These are phyloP conservation scores for Anarhynchus alexandrinus DNA, from an alignment of 2,113 vertebrate species.

Conservation along the genomic window DNA sequence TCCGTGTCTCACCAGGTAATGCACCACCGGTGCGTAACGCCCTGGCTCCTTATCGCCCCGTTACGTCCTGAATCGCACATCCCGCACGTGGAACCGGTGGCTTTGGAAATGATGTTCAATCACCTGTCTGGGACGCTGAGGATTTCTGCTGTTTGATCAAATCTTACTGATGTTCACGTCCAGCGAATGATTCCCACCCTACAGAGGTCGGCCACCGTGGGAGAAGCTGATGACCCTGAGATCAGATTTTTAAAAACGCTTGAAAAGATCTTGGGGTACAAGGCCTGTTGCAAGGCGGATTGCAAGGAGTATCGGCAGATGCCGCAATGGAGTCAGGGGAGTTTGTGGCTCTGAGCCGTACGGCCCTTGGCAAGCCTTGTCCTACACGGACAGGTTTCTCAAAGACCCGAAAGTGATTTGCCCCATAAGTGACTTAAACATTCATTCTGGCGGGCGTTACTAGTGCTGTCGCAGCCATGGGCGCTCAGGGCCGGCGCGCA, in stretches of 20 bases:
- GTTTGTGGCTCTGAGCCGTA: not conserved
- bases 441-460: fast-evolving
- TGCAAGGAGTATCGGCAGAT: too few relatives aligned
- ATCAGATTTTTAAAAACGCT: not conserved
- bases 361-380: not conserved
- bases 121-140: not conserved
- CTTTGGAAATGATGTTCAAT: not conserved
- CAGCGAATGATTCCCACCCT: not conserved
- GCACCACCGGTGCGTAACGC: fast-evolving
- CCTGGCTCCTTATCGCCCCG: not conserved
- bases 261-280: not conserved
- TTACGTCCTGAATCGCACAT: too few relatives aligned
- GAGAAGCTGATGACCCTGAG: not conserved
- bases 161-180: fast-evolving
- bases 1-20: not conserved
- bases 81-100: not conserved
- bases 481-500: fast-evolving
- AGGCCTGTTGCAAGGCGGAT: too few relatives aligned
- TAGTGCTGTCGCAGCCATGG: fast-evolving
- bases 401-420: too few relatives aligned
- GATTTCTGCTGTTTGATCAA: not conserved
- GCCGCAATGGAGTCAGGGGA: too few relatives aligned
- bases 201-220: not conserved
- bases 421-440: not conserved
- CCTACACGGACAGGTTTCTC: not conserved